Evolutionary conservation across 2,797 vertebrate genomes (phyloP).

Genomic region (Choloepus didactylus): DNA sequence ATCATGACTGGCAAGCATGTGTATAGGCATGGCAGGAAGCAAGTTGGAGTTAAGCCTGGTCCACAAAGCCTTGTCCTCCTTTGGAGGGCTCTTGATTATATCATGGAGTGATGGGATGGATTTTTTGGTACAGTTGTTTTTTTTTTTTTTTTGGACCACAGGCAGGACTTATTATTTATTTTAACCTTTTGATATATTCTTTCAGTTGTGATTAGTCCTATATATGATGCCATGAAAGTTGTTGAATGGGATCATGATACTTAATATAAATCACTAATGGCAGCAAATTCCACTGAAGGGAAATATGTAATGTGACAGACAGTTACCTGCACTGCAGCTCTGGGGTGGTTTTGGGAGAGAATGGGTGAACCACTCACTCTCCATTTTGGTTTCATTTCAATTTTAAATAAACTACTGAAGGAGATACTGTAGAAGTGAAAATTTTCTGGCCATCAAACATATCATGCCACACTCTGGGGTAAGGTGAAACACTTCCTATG

Average conservation of each 20-base stretch:
- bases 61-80: not conserved
- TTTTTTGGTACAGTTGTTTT: not conserved
- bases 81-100: not conserved
- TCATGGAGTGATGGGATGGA: not conserved
- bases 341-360: not conserved
- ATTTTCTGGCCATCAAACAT: not conserved
- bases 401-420: slow-evolving; percentile 38
- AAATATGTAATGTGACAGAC: not conserved
- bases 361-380: not conserved
- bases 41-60: not conserved
- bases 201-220: slow-evolving; percentile 3
- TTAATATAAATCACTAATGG: not conserved
- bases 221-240: not conserved
- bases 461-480: not conserved
- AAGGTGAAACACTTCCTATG: slow-evolving; percentile 43
- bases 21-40: not conserved
- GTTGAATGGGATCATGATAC: not conserved
- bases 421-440: not conserved
- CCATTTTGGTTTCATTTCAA: slow-evolving; percentile 39
- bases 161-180: slow-evolving; percentile 35
- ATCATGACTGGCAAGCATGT: not conserved
- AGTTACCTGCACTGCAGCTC: not conserved
- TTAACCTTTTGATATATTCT: not conserved
- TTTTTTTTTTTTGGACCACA: not conserved
- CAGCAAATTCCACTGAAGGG: not conserved